Base-by-base conservation (phyloP, 2,113 vertebrate species). In the Chaetorhynchus papuensis region DNA sequence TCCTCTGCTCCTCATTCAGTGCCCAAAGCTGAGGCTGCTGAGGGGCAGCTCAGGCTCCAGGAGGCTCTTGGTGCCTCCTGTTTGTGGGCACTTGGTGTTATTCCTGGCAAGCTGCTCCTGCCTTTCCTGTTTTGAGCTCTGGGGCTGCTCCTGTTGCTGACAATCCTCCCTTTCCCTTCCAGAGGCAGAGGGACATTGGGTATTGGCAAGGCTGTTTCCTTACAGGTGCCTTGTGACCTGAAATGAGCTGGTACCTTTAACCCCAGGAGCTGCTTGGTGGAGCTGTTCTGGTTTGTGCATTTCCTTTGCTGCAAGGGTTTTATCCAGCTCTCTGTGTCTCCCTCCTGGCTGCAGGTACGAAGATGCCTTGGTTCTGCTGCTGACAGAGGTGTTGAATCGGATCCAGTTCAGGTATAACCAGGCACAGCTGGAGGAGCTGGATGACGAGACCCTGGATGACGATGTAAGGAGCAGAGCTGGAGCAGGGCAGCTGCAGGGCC, bases 361-460 rank as follows among this genome's bases (percentile, higher is more conserved):
- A 97, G 99, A 99, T 28, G 99, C 99, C 71, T 97, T 99, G 94
- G 98, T 99, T 86, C 98, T 99, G 91, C 93, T 99, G 93, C 98
- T 99, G 84, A 98, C 98, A 13, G 99, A 99, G 95, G 99, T 99
- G 94, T 95, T 99, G 91, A 99, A 99, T 97, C 98, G 99, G 75
- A 99, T 99, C 93, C 99, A 99, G 98, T 99, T 99, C 98, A 97
- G 99, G 95, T 99, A 98, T 97, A 99, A 99, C 98, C 99, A 99
- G 97, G 98, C 99, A 63, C 99, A 99, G 92, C 93, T 99, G 92
- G 99, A 99, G 97, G 99, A 99, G 96, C 97, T 99, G 97, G 99
- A 99, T 23, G 99, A 99, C 4, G 99, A 99, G 96, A 99, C 98
- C 7, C 98, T 99, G 95, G 99, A 99, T 92, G 99, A 99, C 69